Evolutionary conservation across 2,888 invertebrate genomes (phyloP), one percentile per base, ranked within the genome.

Genomic region (Leptodirus hochenwartii): DNA sequence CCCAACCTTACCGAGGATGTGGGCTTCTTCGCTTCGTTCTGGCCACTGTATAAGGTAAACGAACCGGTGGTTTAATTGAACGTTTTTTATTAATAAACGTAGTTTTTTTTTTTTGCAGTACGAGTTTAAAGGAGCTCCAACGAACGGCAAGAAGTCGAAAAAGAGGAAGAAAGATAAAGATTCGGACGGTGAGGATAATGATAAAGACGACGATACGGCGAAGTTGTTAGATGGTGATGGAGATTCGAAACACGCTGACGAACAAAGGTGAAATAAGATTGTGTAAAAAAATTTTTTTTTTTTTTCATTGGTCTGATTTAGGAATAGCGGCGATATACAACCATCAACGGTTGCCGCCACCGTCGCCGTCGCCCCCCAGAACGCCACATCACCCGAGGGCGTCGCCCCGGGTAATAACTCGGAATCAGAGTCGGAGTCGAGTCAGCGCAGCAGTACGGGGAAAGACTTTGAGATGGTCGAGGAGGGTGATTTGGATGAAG

Each of bases 1-100:
- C 98, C 98, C n/a, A 99, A 99, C 60, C 64, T 99, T 24, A 93
- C 93, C 0, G 98, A 96, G 56, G 98, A 99, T 51, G 96, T 96
- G 15, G 95, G 98, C 30, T 91, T 99, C 65, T 79, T 96, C 41
- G 95, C 95, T 5, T 96, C 95, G 0, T 98, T 98, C 62, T 88
- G 90, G 80, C 98, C 98, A 3, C 62, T 93, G 1, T 95, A 93
- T 56, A 78, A 82, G 59, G 85, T 82, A 49, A 11, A 20, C 27
- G 10, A 22, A 23, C 11, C 15, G n/a, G 5, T 15, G 16, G 6
- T 16, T 6, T 15, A 15, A 15, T 8, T 27, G 13, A 12, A 22
- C 24, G 13, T 30, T 27, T 11, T 26, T 25, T 16, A 23, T 17
- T 17, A 12, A 33, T n/a, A 9, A 5, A 3, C 6, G 8, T 8